Percentiles rank a stretch among this genome's conserved stretches.
Evolutionary conservation across 2,888 invertebrate species (phyloP).

Genomic region (Frankliniella fusca): DNA sequence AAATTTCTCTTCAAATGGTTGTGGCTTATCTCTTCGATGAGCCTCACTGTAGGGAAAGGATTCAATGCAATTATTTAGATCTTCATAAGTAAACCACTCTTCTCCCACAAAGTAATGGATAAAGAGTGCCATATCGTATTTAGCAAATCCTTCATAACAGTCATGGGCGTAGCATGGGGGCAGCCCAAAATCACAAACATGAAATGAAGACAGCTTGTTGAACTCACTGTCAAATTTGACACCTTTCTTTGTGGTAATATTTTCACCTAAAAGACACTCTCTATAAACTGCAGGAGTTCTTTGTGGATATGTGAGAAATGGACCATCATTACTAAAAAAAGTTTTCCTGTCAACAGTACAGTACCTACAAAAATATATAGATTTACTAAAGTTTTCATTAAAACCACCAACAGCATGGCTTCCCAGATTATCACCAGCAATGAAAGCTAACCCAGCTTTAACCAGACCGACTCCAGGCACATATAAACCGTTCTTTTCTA

Average conservation of each 20-base stretch:
- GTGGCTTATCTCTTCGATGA: neutral
- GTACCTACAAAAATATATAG: conserved; percentile 39
- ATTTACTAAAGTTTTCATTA: conserved; percentile 37
- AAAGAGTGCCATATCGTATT: neutral
- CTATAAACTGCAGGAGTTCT: neutral
- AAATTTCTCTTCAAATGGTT: neutral
- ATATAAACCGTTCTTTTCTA: conserved; percentile 34
- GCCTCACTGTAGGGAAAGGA: neutral
- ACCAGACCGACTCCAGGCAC: conserved; percentile 28
- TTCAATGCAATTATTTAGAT: neutral
- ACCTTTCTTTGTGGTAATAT: neutral
- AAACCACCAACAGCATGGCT: conserved; percentile 39
- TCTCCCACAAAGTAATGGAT: neutral
- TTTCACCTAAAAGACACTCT: neutral
- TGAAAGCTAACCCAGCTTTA: conserved; percentile 36
- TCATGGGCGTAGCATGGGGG: neutral
- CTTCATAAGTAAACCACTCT: neutral
- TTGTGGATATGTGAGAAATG: neutral
- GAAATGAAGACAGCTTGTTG: neutral
- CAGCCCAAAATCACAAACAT: neutral
- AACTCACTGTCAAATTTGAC: neutral
- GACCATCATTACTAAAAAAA: neutral
- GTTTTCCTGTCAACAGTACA: conserved; percentile 32
- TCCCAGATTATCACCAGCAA: conserved; percentile 40
- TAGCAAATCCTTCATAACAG: neutral